phyloP scores from a whole-genome alignment of 2,888 invertebrate genomes.

The Macaria notata region DNA sequence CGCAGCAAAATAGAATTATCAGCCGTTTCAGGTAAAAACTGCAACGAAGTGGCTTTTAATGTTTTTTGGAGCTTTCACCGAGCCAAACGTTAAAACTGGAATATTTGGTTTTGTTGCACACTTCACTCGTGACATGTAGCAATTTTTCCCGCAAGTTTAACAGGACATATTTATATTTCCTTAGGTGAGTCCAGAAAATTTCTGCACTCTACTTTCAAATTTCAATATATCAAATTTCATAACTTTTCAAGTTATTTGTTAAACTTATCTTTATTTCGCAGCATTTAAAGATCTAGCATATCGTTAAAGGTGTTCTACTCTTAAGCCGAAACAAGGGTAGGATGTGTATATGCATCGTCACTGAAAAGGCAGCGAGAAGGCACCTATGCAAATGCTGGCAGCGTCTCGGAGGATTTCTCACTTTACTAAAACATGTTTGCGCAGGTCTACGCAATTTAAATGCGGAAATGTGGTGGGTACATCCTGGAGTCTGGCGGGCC shows the following conservation, averaged over 20 bases:
- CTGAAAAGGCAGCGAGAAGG: slow-evolving; percentile 16
- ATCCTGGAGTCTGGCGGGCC: slow-evolving; percentile 48
- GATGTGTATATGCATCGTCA: slow-evolving; percentile 13
- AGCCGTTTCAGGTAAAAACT: slow-evolving; percentile 53
- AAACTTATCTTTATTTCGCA: no score
- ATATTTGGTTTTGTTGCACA: slow-evolving; percentile 46
- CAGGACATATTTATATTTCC: no score
- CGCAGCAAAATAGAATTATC: slow-evolving; percentile 60
- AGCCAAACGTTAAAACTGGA: slow-evolving; percentile 44
- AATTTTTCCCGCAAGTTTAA: neutral
- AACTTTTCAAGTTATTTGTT: no score
- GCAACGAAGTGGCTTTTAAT: slow-evolving; percentile 56
- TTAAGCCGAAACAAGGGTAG: no score
- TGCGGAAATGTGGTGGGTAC: slow-evolving; percentile 55
- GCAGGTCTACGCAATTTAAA: slow-evolving; percentile 60
- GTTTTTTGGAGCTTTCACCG: slow-evolving; percentile 43
- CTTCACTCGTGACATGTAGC: slow-evolving; percentile 11
- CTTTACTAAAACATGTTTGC: slow-evolving; percentile 46
- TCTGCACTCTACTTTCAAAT: no score
- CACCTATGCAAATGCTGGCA: slow-evolving; percentile 27
- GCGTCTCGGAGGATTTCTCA: slow-evolving; percentile 33
- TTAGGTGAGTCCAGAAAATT: no score
- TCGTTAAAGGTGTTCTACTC: no score
- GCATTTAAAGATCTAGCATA: no score
- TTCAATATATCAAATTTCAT: no score